Conservation (phyloP, 1,140 invertebrate species). For the fruit fly (Drosophila melanogaster) region Release_6_plus_ISO1_MT NC_004354.4:14836501-14837000, state of each 20-base stretch:
- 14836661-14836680: background rate
- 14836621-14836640: background rate
- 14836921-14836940: too few species aligned
- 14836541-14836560: background rate
- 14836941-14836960: too few species aligned
- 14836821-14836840: background rate
- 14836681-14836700: too few species aligned
- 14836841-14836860: background rate
- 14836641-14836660: background rate
- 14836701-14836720: too few species aligned
- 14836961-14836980: background rate
- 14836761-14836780: background rate
- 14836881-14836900: too few species aligned
- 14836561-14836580: slow-evolving; percentile 8
- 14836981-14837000: too few species aligned
- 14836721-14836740: background rate
- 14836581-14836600: background rate
- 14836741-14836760: background rate
- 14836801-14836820: background rate
- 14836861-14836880: too few species aligned
- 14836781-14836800: background rate
- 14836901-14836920: background rate
- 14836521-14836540: background rate
- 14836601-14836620: background rate
- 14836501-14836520: background rate